Percentiles rank a stretch among this genome's conserved stretches.
Conservation (phyloP, 2,113 vertebrate species). For the Halcyon malimbica region DNA sequence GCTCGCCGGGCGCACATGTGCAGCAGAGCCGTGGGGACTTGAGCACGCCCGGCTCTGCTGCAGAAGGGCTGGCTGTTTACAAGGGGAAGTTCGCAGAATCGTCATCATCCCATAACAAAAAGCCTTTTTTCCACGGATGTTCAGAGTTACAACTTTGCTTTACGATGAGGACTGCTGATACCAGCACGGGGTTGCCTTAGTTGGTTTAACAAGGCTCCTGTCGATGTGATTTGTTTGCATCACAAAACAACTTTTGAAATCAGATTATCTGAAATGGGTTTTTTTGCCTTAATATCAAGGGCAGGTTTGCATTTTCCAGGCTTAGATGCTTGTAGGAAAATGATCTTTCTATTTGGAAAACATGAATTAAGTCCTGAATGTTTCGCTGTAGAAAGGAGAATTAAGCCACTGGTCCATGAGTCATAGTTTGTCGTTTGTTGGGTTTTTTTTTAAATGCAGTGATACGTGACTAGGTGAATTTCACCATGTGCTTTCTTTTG, state of each 20-base stretch:
- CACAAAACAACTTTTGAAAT: neutral
- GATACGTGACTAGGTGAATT: neutral
- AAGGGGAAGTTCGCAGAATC: neutral
- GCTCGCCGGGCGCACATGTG: rapidly evolving
- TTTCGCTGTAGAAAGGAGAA: neutral
- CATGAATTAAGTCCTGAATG: neutral
- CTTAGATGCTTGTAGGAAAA: neutral
- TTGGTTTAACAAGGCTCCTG: neutral
- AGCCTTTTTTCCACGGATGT: neutral
- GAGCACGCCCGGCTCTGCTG: neutral
- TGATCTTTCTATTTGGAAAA: neutral
- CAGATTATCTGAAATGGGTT: neutral
- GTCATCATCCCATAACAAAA: rapidly evolving
- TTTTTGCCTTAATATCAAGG: neutral
- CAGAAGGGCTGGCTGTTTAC: rapidly evolving
- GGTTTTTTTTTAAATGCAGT: neutral
- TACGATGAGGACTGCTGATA: neutral
- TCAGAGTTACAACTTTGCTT: rapidly evolving
- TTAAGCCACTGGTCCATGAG: neutral
- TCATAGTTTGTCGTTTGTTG: neutral
- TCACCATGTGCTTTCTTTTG: neutral
- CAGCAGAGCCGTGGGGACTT: neutral
- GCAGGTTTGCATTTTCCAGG: neutral
- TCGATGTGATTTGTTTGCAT: neutral
- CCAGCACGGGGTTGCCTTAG: neutral